Percentiles rank a stretch among this genome's conserved stretches.
phyloP scores from a whole-genome alignment of 1,140 invertebrate genomes.

The Vanessa atalanta region DNA sequence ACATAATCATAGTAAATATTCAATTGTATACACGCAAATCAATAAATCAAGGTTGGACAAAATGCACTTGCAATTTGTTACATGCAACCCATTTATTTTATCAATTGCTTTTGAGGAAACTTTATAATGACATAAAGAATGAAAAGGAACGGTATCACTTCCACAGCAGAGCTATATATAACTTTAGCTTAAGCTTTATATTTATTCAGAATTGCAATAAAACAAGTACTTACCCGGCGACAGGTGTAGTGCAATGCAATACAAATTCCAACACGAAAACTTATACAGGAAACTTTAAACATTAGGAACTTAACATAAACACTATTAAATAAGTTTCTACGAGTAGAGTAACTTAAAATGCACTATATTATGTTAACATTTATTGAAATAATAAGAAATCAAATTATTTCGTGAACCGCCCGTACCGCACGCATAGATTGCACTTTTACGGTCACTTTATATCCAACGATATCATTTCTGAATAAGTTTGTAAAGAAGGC shows the following conservation, averaged over 20 bases:
- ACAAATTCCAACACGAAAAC: constrained; percentile 45
- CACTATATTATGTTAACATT: constrained; percentile 8
- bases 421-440: constrained; percentile 45
- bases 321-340: constrained; percentile 7
- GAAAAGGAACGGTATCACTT: neutral
- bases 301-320: constrained; percentile 33
- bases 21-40: constrained; percentile 54
- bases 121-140: neutral
- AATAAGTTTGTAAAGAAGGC: neutral
- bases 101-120: neutral
- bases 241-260: constrained; percentile 54
- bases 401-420: constrained; percentile 37
- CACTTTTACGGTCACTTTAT: constrained; percentile 28
- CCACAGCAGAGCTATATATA: neutral
- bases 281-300: constrained; percentile 44
- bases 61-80: constrained; percentile 46
- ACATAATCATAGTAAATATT: constrained; percentile 8
- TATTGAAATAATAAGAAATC: constrained; percentile 18
- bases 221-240: constrained; percentile 62
- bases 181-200: neutral
- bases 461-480: neutral
- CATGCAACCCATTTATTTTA: constrained; percentile 26
- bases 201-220: constrained; percentile 24
- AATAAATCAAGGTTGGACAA: constrained; percentile 62
- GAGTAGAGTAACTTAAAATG: neutral